Evolutionary conservation across 2,797 vertebrate species (phyloP).

Genomic region (Thaleichthys pacificus): DNA sequence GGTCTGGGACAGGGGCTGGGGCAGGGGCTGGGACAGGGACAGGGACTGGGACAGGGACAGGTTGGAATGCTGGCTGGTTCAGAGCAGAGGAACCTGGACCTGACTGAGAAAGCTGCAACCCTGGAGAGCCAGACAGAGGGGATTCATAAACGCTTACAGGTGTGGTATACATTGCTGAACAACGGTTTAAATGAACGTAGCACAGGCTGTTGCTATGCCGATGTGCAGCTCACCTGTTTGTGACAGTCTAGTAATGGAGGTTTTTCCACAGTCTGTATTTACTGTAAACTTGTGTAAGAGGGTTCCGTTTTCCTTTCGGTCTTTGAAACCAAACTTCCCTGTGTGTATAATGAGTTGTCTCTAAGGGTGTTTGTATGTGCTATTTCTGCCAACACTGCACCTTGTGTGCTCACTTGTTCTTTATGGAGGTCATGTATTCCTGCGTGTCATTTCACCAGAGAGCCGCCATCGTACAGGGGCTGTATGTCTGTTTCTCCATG

Average conservation of each 20-base stretch:
- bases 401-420: conserved; percentile 1
- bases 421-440: no score
- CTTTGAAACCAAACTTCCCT: no score
- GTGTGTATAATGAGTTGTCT: background rate
- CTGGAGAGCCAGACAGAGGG: conserved; percentile 33
- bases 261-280: background rate
- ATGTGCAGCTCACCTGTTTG: conserved; percentile 36
- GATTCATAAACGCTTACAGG: conserved; percentile 55
- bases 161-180: conserved; percentile 34
- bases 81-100: conserved; percentile 35
- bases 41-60: background rate
- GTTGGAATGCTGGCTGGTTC: conserved; percentile 16
- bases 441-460: background rate
- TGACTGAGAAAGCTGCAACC: background rate
- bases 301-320: background rate
- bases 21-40: background rate
- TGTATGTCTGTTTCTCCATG: conserved; percentile 36
- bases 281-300: background rate
- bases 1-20: background rate
- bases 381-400: background rate
- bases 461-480: conserved; percentile 3
- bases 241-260: background rate
- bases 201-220: conserved; percentile 33
- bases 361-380: background rate
- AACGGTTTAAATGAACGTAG: conserved; percentile 17